Base-by-base conservation (phyloP, 2,888 invertebrate species). In the Drosophila mimica region DNA sequence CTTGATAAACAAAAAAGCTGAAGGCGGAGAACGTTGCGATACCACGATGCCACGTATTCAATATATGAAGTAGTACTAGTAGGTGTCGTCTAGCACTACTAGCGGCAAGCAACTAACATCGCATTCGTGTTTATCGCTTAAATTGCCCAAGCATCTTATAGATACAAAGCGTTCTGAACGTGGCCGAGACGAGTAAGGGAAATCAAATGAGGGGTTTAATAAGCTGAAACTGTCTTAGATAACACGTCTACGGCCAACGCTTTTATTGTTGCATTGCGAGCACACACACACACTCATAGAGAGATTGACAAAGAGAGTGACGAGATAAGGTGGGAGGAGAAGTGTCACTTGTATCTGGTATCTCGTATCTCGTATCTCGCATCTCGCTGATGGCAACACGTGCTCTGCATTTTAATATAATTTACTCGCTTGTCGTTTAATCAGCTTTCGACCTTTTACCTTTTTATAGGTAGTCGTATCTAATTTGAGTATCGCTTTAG, bases 191-290 rank as follows among this genome's bases (percentile, higher is more conserved):
- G 48, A 51, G 11, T n/a, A 58, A 25, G n/a, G 43, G 73, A 82
- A 82, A 84, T 84, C 84, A 76, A 82, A 75, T 68, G 82, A 76
- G 70, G 76, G 72, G 73, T 82, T 81, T 84, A 84, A 83, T 83
- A 83, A 82, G 82, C 85, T 75, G 72, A 79, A 83, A 76, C 74
- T 83, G 72, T 74, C 68, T 65, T 74, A 76, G 84, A 74, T 78
- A 81, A 81, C 69, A 83, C 65, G 75, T 76, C 70, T 78, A 77
- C 60, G 60, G 61, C 66, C 63, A 69, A 77, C 56, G 65, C 52
- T 75, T 68, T 79, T 79, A 75, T 79, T 79, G 62, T 68, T 64
- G 61, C 31, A 46, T 46, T 43, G 5, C 20, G 43, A 43, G 11
- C 17, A 8, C n/a, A 11, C 36, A 36, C 34, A 34, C 13, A 13